Evolutionary conservation across 2,888 invertebrate species (phyloP), one percentile per base, ranked within the genome.

Genomic region (Calephelis perditalis): DNA sequence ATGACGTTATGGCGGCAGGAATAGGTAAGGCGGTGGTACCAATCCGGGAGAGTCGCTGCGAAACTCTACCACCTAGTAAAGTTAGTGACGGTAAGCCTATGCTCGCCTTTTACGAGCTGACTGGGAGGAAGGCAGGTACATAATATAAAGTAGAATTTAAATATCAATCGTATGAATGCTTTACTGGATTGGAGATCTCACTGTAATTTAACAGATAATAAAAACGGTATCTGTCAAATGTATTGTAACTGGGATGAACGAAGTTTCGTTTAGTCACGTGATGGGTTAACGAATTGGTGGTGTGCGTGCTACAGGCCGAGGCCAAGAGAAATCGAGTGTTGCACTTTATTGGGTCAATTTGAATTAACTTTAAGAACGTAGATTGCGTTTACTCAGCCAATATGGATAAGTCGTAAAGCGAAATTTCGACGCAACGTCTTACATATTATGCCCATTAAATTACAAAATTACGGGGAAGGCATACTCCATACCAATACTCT

Each of bases 291-390:
- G 63, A 67, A 68, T 65, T 62, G 62, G 60, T 62, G 61, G 57
- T 64, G 40, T 78, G 81, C 82, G 79, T 82, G 81, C 76, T 74
- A 70, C 76, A 75, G 78, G 82, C 75, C 84, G 83, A 79, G 82
- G 86, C 76, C 78, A 69, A 82, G 86, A 80, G 87, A 88, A 87
- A 90, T 86, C 89, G 82, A 77, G 75, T 74, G 68, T 73, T 66
- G 63, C 65, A 66, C 59, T 65, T 56, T 60, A 60, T 47, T 60
- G 60, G 60, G 60, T 60, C 60, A 60, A 36, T 52, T 52, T 52
- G 35, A 52, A 52, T 35, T 10, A 35, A 52, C 52, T 52, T 52
- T 52, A 52, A 52, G 52, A 52, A 35, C 52, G 52, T 35, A 52
- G 52, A 52, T 52, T 52, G 52, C 35, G 36, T 26, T 36, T 9